phyloP scores from a whole-genome alignment of 2,113 vertebrate species.

The Neolamprologus cancellatus region DNA sequence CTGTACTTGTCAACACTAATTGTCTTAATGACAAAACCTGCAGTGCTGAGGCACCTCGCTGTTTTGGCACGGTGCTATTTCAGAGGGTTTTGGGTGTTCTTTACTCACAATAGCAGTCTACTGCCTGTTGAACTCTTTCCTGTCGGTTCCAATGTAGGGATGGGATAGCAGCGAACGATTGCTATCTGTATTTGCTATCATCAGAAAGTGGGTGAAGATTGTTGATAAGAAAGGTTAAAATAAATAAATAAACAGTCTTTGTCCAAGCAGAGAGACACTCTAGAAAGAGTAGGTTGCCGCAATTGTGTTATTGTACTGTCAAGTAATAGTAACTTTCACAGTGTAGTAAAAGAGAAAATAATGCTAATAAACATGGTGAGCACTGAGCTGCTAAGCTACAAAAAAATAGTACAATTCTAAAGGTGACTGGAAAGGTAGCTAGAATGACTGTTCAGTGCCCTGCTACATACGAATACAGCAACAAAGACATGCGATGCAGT shows the following conservation, averaged over 20 bases:
- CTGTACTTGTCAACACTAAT: constrained; percentile 53
- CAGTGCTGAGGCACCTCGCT: constrained; percentile 15
- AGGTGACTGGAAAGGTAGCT: not conserved
- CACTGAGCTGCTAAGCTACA: not conserved
- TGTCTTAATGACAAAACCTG: constrained; percentile 60
- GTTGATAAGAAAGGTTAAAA: not conserved
- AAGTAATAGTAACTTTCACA: not conserved
- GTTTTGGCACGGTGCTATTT: not conserved
- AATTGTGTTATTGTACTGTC: not conserved
- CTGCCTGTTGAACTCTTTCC: constrained; percentile 10
- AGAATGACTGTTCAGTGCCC: not conserved
- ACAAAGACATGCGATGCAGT: not conserved
- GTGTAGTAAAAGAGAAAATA: not conserved
- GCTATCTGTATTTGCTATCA: not conserved
- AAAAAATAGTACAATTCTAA: not conserved
- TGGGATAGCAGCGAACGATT: not conserved
- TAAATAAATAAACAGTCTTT: not conserved
- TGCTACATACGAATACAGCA: not conserved
- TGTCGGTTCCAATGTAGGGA: not conserved
- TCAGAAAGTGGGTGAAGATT: not conserved
- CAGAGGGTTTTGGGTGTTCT: not conserved
- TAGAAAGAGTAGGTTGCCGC: not conserved
- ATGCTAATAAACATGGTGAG: not conserved
- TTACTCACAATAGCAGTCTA: constrained; percentile 41
- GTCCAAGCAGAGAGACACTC: not conserved